Evolutionary conservation across 2,888 invertebrate species (phyloP), one percentile per base, ranked within the genome.

Genomic region (Rugalucina vietnamica): DNA sequence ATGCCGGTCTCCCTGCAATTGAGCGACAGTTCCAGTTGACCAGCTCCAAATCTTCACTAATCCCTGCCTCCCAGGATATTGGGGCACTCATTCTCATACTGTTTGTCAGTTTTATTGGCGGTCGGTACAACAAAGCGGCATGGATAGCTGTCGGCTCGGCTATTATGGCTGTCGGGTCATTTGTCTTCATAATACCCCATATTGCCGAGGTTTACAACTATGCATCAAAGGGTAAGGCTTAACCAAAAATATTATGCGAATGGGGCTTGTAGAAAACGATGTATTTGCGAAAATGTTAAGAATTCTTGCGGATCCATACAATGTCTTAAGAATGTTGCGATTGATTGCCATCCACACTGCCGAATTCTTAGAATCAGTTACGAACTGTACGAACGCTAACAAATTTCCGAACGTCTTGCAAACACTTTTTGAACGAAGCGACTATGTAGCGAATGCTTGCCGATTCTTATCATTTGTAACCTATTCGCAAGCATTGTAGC

Each of bases 161-260:
- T 3, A 80, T 90, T 70, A 90, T 91, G 90, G 88, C 86, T 5
- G n/a, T 90, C 3, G 91, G 91, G 5, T 91, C 91, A 1, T 82
- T 91, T 27, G 69, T 91, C 43, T 91, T 91, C 79, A 89, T 90
- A 34, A 85, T 91, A 21, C 91, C 91, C 18, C 91, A 91, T 39
- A 49, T 91, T 27, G 89, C 83, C 0, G 84, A 80, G 14, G 82
- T 69, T 69, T 89, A 90, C 34, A 69, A 82, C 8, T 88, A 83
- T 57, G 73, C 79, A 65, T 88, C 89, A 88, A 78, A 57, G 54
- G 29, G 71, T 37, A 32, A 34, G 27, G 5, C n/a, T n/a, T n/a
- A n/a, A n/a, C n/a, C n/a, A n/a, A n/a, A n/a, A n/a, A n/a, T n/a
- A n/a, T n/a, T 5, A 5, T 14, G 24, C 8, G 24, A 3, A 54